These are phyloP conservation scores for Lissocephala sabroskyi DNA, from an alignment of 2,888 invertebrate genomes.

Conservation along the genomic window DNA sequence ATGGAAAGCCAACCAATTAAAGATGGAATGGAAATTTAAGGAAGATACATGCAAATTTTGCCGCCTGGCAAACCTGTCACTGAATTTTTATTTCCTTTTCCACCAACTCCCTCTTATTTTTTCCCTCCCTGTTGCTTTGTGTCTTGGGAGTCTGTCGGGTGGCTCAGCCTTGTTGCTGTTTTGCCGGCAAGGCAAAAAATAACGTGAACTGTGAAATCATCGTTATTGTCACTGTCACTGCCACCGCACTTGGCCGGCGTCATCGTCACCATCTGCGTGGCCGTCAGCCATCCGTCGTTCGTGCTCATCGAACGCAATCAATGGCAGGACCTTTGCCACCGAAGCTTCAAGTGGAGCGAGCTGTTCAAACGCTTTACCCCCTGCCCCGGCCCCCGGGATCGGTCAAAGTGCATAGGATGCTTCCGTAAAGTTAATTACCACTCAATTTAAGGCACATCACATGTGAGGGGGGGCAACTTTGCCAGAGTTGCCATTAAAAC, in stretches of 20 bases:
- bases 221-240: neutral
- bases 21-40: too few species aligned
- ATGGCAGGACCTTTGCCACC: slow-evolving; percentile 6
- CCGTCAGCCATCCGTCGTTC: too few species aligned
- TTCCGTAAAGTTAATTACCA: slow-evolving; percentile 40
- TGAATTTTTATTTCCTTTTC: slow-evolving; percentile 1
- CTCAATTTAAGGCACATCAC: slow-evolving; percentile 10
- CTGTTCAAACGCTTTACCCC: too few species aligned
- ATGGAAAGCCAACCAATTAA: too few species aligned
- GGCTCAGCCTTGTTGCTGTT: neutral
- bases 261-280: too few species aligned
- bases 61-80: slow-evolving; percentile 23
- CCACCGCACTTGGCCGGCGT: too few species aligned
- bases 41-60: too few species aligned
- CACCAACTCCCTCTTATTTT: neutral
- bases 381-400: too few species aligned
- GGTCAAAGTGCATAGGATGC: too few species aligned
- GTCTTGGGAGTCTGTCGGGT: neutral
- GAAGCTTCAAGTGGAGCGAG: slow-evolving; percentile 28
- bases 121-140: neutral
- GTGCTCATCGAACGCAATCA: too few species aligned
- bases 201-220: slow-evolving; percentile 3
- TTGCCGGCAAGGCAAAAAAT: slow-evolving; percentile 5
- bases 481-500: too few species aligned
- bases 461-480: too few species aligned